phyloP scores from a whole-genome alignment of 2,888 invertebrate species.

The Euspilapteryx auroguttella region DNA sequence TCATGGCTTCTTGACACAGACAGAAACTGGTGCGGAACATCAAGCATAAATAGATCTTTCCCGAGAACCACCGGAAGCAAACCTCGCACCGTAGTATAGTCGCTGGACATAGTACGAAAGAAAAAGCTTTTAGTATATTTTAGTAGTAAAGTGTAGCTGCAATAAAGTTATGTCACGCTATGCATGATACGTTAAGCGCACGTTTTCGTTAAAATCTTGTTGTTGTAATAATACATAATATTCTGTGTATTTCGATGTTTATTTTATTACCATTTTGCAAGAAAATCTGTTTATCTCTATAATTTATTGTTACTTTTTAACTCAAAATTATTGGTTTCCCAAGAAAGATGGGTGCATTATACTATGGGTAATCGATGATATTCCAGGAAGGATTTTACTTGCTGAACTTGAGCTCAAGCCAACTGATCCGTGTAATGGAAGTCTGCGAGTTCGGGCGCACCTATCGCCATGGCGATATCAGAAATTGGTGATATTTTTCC shows the following conservation, averaged over 20 bases:
- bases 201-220: constrained; percentile 31
- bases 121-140: constrained; percentile 23
- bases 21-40: constrained; percentile 48
- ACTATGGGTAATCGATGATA: constrained; percentile 29
- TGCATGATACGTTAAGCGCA: constrained; percentile 57
- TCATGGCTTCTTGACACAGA: constrained; percentile 42
- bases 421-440: constrained; percentile 50
- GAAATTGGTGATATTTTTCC: constrained; percentile 7
- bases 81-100: constrained; percentile 47
- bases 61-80: constrained; percentile 54
- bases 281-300: constrained; percentile 21
- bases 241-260: constrained; percentile 3
- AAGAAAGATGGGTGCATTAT: constrained; percentile 21
- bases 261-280: not conserved
- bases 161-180: constrained; percentile 51
- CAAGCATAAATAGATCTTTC: constrained; percentile 59
- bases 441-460: constrained; percentile 24
- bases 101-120: constrained; percentile 28
- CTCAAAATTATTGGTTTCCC: constrained; percentile 6
- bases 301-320: constrained; percentile 39
- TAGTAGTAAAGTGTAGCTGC: constrained; percentile 30
- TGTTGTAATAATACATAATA: constrained; percentile 11
- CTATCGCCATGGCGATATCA: constrained; percentile 9
- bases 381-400: constrained; percentile 30
- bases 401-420: constrained; percentile 32